These are phyloP conservation scores for Brenthis hecate DNA, from an alignment of 2,888 invertebrate genomes.

Conservation along the genomic window DNA sequence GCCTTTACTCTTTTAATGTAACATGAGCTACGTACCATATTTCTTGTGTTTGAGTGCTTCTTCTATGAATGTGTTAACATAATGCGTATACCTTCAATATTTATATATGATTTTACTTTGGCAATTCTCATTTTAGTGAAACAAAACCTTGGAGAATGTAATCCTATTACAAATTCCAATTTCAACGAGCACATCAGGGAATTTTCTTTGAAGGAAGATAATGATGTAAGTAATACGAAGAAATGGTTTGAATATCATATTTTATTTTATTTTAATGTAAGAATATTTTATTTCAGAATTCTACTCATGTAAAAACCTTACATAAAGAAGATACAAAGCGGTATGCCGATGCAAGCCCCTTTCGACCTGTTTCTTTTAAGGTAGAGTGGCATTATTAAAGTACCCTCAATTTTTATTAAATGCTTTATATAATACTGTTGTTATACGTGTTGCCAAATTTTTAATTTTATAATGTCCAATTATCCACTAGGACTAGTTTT, in stretches of 20 bases:
- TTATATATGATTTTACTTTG: constrained; percentile 32
- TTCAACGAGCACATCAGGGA: constrained; percentile 66
- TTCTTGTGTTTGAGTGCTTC: constrained; percentile 41
- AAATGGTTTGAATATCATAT: constrained; percentile 20
- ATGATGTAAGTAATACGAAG: constrained; percentile 53
- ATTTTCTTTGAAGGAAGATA: constrained; percentile 54
- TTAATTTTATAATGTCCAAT: neutral
- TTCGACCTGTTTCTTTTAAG: constrained; percentile 57
- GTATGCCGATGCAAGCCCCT: constrained; percentile 55
- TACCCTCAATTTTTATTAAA: too few species aligned
- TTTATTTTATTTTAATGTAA: constrained; percentile 20
- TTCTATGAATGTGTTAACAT: constrained; percentile 29
- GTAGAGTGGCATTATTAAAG: constrained; percentile 43
- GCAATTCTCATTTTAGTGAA: constrained; percentile 33
- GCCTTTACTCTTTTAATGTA: constrained; percentile 48
- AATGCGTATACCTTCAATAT: constrained; percentile 32
- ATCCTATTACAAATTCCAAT: constrained; percentile 50
- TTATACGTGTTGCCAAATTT: too few species aligned
- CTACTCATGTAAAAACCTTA: constrained; percentile 60
- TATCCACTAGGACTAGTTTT: neutral
- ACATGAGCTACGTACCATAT: constrained; percentile 42
- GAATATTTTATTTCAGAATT: constrained; percentile 57
- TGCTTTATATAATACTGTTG: too few species aligned
- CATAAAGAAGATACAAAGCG: constrained; percentile 60
- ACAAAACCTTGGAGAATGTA: constrained; percentile 39